Conservation (phyloP, 2,797 vertebrate species). For the Ceryle rudis region DNA sequence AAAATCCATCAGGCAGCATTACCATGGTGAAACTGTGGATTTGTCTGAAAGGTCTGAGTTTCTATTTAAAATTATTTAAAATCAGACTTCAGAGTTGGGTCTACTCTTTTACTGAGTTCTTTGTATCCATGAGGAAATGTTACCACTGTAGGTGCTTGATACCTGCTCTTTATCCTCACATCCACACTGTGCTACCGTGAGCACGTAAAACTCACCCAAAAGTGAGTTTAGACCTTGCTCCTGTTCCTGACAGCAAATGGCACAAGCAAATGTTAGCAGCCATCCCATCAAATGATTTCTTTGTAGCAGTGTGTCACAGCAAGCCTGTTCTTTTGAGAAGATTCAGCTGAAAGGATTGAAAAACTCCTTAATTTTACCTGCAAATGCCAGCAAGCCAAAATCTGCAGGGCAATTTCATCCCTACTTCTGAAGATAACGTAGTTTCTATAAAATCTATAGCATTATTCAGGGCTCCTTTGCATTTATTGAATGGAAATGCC, state of each 20-base stretch:
- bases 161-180: neutral
- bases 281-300: neutral
- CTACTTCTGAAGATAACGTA: neutral
- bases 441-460: neutral
- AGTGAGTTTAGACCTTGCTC: neutral
- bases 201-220: neutral
- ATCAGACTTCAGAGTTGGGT: neutral
- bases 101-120: neutral
- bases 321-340: too few species aligned
- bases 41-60: neutral
- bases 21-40: neutral
- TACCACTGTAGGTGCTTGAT: neutral
- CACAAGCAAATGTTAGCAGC: neutral
- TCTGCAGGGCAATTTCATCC: neutral
- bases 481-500: neutral
- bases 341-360: neutral
- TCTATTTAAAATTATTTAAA: neutral
- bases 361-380: neutral
- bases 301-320: neutral
- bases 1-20: neutral
- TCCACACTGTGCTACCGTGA: neutral
- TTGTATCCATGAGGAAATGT: neutral
- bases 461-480: neutral
- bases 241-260: neutral
- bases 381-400: neutral